Evolutionary conservation across 2,113 vertebrate genomes (phyloP).

Genomic region (Xiphias gladius): DNA sequence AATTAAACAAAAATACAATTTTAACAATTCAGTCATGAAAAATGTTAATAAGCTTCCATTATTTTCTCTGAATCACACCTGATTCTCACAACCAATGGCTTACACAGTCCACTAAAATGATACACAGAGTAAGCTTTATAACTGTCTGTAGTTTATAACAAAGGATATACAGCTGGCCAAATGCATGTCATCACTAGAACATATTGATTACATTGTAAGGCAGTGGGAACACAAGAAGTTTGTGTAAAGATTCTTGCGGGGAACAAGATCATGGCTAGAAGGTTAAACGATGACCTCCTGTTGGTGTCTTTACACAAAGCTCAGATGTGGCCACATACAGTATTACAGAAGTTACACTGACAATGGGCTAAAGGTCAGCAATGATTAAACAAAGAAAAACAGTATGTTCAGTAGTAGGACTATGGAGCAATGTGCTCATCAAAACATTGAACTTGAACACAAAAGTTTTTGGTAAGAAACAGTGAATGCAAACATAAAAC

Average conservation of each 20-base stretch:
- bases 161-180: constrained; percentile 82
- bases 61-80: constrained; percentile 60
- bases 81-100: constrained; percentile 88
- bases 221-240: constrained; percentile 32
- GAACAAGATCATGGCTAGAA: constrained; percentile 18
- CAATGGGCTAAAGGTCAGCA: constrained; percentile 30
- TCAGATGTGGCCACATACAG: constrained; percentile 42
- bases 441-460: too few species aligned
- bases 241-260: constrained; percentile 25
- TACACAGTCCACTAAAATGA: constrained; percentile 88
- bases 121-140: constrained; percentile 86
- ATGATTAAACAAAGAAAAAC: constrained; percentile 21
- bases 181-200: constrained; percentile 46
- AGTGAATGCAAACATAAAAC: too few species aligned
- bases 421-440: background rate
- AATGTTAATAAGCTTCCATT: constrained; percentile 64
- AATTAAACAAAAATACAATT: constrained; percentile 88
- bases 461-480: too few species aligned
- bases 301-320: constrained; percentile 63
- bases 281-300: constrained; percentile 85
- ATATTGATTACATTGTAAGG: constrained; percentile 25
- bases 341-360: constrained; percentile 43
- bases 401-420: constrained; percentile 13
- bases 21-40: constrained; percentile 78
- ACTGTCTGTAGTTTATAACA: constrained; percentile 72